Evolutionary conservation across 2,888 invertebrate species (phyloP), one percentile per base, ranked within the genome.

Genomic region (Tetragonula carbonaria): DNA sequence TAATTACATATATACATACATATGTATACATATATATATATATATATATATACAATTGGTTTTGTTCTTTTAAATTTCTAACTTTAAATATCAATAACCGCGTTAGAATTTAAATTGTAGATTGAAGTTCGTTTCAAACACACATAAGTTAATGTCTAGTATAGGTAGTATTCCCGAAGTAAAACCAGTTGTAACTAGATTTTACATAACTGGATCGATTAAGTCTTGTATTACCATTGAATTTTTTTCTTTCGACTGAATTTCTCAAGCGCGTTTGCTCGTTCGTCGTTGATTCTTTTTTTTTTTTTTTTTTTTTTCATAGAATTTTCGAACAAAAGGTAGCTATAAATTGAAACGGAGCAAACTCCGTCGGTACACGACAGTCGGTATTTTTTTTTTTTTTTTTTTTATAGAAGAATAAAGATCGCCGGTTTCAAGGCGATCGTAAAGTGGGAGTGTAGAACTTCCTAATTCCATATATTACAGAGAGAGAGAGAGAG

Each of bases 381-480:
- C 18, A 18, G 45, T 72, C 16, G 38, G n/a, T 5, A 57, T 23
- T 38, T 72, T 38, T 38, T 38, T 38, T 5, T 5, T 38, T 33
- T 33, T 33, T 33, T 33, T 38, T 38, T 38, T 38, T 38, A 45
- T 1, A 38, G 23, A 38, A 11, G 18, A 62, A 72, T n/a, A 59
- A 45, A 59, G 28, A 73, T 59, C 23, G 13, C 50, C 8, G 62
- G 45, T 45, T 74, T 51, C n/a, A 73, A 74, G 73, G 50, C 33
- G 16, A 28, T 50, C 8, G 51, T 2, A 51, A 63, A n/a, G 62
- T 73, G 50, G 50, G 28, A 16, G 59, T 50, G 21, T 63, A n/a
- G 28, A 74, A 50, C 73, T 74, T 74, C 62, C 73, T 74, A 74
- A 74, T 74, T 74, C 50, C 62, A 51, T 74, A 50, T 74, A 77